Conservation (phyloP, 2,797 vertebrate species). For the Oceanodroma leucorhoa region DNA sequence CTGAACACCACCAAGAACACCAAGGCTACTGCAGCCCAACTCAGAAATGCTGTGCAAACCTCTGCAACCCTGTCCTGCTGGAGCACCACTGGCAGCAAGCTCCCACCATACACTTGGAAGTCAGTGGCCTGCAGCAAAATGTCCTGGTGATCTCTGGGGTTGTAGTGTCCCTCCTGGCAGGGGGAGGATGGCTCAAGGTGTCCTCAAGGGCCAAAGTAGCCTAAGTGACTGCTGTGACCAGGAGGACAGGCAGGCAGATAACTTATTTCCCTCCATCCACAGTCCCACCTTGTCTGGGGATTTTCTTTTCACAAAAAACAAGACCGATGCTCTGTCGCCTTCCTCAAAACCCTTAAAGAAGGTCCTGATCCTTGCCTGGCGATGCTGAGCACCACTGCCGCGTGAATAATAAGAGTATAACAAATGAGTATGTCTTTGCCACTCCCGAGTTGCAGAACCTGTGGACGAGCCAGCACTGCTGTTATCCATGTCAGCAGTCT, state of each 20-base stretch:
- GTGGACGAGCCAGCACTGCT: not conserved
- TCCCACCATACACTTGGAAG: not conserved
- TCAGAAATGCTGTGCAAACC: not conserved
- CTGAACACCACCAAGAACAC: not conserved
- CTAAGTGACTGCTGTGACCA: not conserved
- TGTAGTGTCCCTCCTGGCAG: not conserved
- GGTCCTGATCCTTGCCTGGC: not conserved
- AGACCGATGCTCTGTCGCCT: not conserved
- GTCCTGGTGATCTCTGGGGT: not conserved
- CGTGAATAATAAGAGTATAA: not conserved
- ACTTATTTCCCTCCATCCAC: not conserved
- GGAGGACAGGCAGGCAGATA: not conserved
- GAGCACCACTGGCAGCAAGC: not conserved
- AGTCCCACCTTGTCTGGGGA: not conserved
- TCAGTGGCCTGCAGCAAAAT: not conserved
- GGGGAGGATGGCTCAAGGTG: not conserved
- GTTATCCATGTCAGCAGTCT: not conserved
- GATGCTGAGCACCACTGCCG: not conserved
- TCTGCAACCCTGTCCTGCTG: not conserved
- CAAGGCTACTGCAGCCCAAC: not conserved
- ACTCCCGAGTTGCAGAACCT: not conserved
- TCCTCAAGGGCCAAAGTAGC: not conserved
- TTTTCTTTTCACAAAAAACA: not conserved
- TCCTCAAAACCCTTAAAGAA: not conserved
- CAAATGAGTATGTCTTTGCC: not conserved